Percentiles rank a stretch among this genome's conserved stretches.
phyloP scores from a whole-genome alignment of 30 jellyfish, hydroid and myxozoan species.

The Hydractinia echinata region DNA sequence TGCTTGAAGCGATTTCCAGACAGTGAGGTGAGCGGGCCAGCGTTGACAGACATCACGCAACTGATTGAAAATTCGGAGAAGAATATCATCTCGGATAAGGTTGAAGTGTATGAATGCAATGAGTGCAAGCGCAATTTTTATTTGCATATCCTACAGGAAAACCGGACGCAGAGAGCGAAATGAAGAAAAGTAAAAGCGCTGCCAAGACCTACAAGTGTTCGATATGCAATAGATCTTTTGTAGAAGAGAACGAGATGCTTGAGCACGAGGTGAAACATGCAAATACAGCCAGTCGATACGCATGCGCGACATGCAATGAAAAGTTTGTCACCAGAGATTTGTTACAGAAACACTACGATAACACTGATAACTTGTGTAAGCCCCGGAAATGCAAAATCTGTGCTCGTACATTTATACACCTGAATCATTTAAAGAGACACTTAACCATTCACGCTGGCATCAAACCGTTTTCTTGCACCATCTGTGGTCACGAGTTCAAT shows the following conservation, averaged over 20 bases:
- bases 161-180: not conserved
- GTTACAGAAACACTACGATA: constrained; percentile 31
- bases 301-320: constrained; percentile 31
- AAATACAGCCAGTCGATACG: constrained; percentile 15
- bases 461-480: constrained; percentile 73
- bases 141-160: constrained; percentile 8
- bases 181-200: not conserved
- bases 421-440: constrained; percentile 84
- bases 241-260: constrained; percentile 3
- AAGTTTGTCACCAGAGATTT: constrained; percentile 32
- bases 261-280: constrained; percentile 41
- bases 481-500: constrained; percentile 63
- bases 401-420: constrained; percentile 59
- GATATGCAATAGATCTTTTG: constrained; percentile 23
- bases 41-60: constrained; percentile 1
- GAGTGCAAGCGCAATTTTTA: constrained; percentile 24
- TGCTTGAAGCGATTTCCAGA: constrained; percentile 3
- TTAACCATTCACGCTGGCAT: constrained; percentile 68
- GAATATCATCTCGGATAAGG: constrained; percentile 8
- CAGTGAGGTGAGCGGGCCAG: not conserved
- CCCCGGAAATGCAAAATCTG: constrained; percentile 55
- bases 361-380: constrained; percentile 13
- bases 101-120: constrained; percentile 21
- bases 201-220: constrained; percentile 24
- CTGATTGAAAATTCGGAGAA: not conserved